Conservation (phyloP, 2,888 invertebrate genomes). For the Lasioglossum malachurum region DNA sequence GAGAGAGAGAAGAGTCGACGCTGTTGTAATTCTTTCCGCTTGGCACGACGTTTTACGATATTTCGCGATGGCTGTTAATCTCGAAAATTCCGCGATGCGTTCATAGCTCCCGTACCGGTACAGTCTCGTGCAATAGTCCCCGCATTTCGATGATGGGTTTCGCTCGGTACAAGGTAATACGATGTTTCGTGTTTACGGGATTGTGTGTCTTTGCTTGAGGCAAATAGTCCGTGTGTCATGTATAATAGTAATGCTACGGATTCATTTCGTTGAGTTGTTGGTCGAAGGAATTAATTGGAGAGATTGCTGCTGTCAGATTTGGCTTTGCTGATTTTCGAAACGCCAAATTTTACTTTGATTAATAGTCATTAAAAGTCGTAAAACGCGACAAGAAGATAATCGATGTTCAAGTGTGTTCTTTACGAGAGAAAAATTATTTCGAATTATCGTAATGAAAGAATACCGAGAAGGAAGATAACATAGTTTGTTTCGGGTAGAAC, state of each 20-base stretch:
- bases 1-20: not conserved
- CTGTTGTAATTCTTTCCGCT: conserved; percentile 1
- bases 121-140: not conserved
- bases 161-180: not conserved
- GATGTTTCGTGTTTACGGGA: not conserved
- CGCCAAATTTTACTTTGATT: not conserved
- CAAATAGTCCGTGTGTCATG: not conserved
- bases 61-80: not conserved
- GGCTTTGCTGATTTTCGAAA: not conserved
- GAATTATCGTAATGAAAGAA: no score
- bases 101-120: not conserved
- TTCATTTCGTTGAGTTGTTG: not conserved
- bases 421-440: no score
- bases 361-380: no score
- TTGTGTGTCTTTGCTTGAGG: not conserved
- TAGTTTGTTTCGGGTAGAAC: no score
- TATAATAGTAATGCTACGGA: not conserved
- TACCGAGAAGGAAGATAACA: no score
- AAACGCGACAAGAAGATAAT: not conserved
- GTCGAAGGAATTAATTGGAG: not conserved
- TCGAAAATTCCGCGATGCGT: not conserved
- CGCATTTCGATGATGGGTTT: not conserved
- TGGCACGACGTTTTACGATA: not conserved
- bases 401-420: no score
- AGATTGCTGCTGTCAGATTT: not conserved